Percentiles rank a stretch among this genome's conserved stretches.
Evolutionary conservation across 2,113 vertebrate species (phyloP).

Genomic region (Gadus chalcogrammus): DNA sequence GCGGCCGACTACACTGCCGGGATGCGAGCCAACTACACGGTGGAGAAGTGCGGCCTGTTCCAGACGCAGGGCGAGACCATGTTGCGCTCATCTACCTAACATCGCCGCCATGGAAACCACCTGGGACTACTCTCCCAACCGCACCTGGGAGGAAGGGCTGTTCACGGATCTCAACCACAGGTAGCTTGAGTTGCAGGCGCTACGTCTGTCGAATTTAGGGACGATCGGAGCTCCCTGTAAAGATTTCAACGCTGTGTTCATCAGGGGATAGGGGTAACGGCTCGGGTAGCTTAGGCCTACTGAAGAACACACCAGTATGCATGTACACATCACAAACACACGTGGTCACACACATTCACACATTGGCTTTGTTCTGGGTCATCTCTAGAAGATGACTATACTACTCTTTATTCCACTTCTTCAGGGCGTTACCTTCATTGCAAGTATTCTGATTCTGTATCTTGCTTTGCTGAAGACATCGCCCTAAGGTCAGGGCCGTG

Average conservation of each 20-base stretch:
- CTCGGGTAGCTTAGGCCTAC: no score
- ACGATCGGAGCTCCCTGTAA: no score
- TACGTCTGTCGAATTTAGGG: no score
- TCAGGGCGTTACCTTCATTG: no score
- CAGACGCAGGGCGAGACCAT: conserved; percentile 55
- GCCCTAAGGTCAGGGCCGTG: no score
- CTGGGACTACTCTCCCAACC: conserved; percentile 90
- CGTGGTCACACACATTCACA: neutral
- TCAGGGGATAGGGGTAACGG: no score
- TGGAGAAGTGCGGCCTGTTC: conserved; percentile 71
- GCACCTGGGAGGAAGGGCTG: conserved; percentile 84
- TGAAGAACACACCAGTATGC: no score
- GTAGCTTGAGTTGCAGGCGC: conserved; percentile 55
- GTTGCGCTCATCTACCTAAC: conserved; percentile 77
- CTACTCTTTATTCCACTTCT: neutral
- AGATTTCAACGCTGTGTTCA: no score
- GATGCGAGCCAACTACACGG: conserved; percentile 88
- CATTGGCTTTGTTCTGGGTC: neutral
- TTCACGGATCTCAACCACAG: conserved; percentile 72
- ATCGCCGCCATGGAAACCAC: conserved; percentile 86
- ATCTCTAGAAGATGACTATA: no score
- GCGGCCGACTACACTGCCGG: conserved; percentile 82
- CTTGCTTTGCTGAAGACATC: no score
- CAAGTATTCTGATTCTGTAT: no score
- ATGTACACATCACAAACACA: neutral